Base-by-base conservation (phyloP, 2,888 invertebrate species). In the Seladonia tumulorum region DNA sequence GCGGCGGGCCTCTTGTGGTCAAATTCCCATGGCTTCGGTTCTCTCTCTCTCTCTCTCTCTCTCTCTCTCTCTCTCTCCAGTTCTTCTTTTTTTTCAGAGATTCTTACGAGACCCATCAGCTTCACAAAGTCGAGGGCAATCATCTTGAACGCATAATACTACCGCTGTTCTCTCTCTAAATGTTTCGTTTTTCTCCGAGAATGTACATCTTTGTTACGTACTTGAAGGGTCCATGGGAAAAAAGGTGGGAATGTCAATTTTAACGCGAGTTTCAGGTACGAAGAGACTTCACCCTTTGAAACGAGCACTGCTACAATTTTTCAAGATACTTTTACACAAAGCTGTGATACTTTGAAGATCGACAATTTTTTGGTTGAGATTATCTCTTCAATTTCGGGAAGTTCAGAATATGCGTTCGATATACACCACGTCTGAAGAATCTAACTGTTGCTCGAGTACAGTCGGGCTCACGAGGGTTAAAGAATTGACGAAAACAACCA, bases 1-100 rank as follows among this genome's bases (percentile, higher is more conserved):
- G 29, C 25, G 63, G 29, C n/a, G 63, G 63, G 29, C 29, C 63
- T 63, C 63, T 63, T 63, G 63, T 63, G 63, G 63, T 63, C 63
- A 29, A 66, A 66, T 66, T 66, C 66, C 66, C 66, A 66, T 66
- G 66, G 66, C 29, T 66, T 66, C 66, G 14, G 63, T 29, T 29
- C 2, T 22, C 22, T 53, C 22, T 22, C 22, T 53, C 18, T 25
- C 14, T 12, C 14, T 5, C n/a, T n/a, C n/a, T n/a, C n/a, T n/a
- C n/a, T 25, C 25, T 25, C n/a, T 25, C 57, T 60, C 5, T 14
- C 25, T 25, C 60, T 29, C 16, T 5, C 0, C 63, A 16, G 29
- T 16, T 63, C 10, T 53, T 53, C 14, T 45, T 45, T 45, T 63
- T 60, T 63, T 25, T 29, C 16, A 16, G 1, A 29, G 29, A 63